Base-by-base conservation (phyloP, 1,140 invertebrate genomes). In the Drosophila truncata region DNA sequence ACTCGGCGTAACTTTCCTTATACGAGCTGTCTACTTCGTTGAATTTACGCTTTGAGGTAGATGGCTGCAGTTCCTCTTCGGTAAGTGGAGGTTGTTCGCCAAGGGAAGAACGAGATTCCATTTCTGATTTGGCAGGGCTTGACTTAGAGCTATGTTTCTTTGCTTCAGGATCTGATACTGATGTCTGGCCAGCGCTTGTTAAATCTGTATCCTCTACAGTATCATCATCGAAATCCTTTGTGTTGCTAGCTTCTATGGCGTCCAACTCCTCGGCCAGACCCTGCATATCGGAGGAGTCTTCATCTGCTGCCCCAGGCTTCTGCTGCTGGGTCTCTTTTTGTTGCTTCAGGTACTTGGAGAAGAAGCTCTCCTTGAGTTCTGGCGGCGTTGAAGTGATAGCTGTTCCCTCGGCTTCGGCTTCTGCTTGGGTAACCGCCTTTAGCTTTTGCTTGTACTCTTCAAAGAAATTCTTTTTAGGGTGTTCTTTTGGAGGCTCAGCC, bases 1-100 rank as follows among this genome's bases (percentile, higher is more conserved):
- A 91, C 61, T 93, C 92, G 0, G 66, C 87, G 54, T 93, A 93
- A 10, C 55, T 79, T 5, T 46, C 66, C 23, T 62, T 82, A 35
- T 83, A 91, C 18, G 66, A 63, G 39, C 31, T 70, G 4, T 71
- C 46, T n/a, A 78, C 14, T n/a, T 91, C 42, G 8, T 78, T 47
- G 14, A 78, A 67, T 39, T 88, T 85, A 1, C 85, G 79, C 27
- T 91, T 90, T 0, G 78, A 82, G 31, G 81, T 90, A 3, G 78
- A 79, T 9, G 69, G 55, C 23, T 67, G 58, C 8, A 80, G 49
- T 35, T 78, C 73, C 27, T 79, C 75, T 37, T 71, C 75, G 7
- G 74, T 63, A n/a, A 78, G 75, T 0, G 44, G 50, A 14, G 20
- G 27, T 16, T 20, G 44, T 9, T 16, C n/a, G 0, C 33, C 31